Evolutionary conservation across 2,113 vertebrate species (phyloP).

Genomic region (Sarotherodon lohbergeri): DNA sequence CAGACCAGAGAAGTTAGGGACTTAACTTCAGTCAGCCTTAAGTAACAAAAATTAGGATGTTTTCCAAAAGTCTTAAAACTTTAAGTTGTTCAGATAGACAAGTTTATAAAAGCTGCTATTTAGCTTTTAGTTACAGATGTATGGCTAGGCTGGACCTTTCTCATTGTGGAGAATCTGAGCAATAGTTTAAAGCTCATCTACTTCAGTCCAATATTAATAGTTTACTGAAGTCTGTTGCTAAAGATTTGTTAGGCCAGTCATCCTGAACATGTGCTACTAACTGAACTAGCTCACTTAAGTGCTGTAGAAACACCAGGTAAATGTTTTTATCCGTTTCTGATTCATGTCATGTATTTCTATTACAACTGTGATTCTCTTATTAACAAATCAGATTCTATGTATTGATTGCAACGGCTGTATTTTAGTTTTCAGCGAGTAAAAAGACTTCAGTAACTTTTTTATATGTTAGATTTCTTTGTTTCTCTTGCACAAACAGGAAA

Average conservation of each 20-base stretch:
- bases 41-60: not conserved
- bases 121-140: not conserved
- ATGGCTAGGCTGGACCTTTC: not conserved
- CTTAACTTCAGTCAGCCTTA: not conserved
- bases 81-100: not conserved
- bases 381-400: not conserved
- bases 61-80: not conserved
- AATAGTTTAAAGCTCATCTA: not conserved
- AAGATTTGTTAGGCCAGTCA: not conserved
- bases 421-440: not conserved
- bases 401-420: not conserved
- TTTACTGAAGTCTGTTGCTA: not conserved
- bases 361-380: not conserved
- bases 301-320: not conserved
- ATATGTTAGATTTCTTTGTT: not conserved
- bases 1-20: not conserved
- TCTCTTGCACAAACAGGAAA: not conserved
- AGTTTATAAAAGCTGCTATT: not conserved
- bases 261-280: not conserved
- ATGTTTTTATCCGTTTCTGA: not conserved
- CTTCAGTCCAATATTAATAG: not conserved
- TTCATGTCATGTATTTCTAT: not conserved
- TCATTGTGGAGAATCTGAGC: not conserved
- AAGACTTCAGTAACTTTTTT: not conserved
- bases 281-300: rapidly evolving